phyloP scores from a whole-genome alignment of 2,888 invertebrate genomes.

The Hirtodrosophila duncani region DNA sequence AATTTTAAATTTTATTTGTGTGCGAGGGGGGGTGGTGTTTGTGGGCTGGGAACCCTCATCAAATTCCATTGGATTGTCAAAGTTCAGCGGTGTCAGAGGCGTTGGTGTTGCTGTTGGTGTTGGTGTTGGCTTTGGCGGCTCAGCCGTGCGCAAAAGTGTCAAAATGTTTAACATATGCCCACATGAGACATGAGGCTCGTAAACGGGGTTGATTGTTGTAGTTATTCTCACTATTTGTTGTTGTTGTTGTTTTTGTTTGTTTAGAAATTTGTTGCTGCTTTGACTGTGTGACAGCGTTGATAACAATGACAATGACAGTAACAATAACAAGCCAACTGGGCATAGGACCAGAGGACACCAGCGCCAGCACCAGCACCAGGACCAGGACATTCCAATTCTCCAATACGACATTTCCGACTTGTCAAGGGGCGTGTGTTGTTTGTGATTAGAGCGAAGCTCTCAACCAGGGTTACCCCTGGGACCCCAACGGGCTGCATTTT shows the following conservation, averaged over 20 bases:
- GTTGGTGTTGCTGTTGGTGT: slow-evolving; percentile 4
- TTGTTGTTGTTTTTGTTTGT: slow-evolving; percentile 14
- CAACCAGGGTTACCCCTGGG: too few relatives aligned
- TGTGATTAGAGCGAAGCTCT: slow-evolving; percentile 33
- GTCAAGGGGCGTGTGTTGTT: slow-evolving; percentile 14
- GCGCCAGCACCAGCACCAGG: too few relatives aligned
- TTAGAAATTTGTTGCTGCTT: slow-evolving; percentile 34
- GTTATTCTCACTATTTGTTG: slow-evolving; percentile 16
- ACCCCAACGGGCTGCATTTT: slow-evolving; percentile 19
- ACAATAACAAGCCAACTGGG: slow-evolving; percentile 55
- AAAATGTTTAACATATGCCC: slow-evolving; percentile 69
- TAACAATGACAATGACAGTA: slow-evolving; percentile 68
- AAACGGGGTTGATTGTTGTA: slow-evolving; percentile 8
- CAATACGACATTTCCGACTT: too few relatives aligned
- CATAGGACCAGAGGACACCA: slow-evolving; percentile 6
- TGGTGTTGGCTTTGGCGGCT: slow-evolving; percentile 20
- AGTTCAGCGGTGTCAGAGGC: slow-evolving; percentile 38
- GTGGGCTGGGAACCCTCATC: slow-evolving; percentile 49
- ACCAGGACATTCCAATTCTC: too few relatives aligned
- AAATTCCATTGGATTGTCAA: slow-evolving; percentile 55
- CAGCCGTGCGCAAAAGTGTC: slow-evolving; percentile 65
- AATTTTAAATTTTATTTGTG: slow-evolving; percentile 30
- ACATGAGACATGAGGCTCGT: slow-evolving; percentile 47
- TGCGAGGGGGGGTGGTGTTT: slow-evolving; percentile 6
- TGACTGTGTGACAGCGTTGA: slow-evolving; percentile 57